Conservation (phyloP, 2,113 vertebrate genomes). For the Sinocyclocheilus anophthalmus region DNA sequence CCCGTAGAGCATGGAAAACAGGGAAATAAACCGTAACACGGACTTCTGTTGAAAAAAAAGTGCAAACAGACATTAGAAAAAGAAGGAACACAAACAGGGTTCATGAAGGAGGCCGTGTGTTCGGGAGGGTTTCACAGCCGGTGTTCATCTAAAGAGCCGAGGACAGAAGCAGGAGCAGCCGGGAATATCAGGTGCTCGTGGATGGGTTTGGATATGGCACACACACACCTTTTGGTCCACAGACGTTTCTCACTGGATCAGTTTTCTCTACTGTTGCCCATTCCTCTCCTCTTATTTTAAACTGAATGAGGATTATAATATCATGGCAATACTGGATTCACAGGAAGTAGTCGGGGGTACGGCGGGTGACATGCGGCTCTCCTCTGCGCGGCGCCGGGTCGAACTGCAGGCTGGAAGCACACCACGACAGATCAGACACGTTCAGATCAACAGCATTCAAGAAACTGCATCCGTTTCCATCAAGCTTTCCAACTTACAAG, state of each 20-base stretch:
- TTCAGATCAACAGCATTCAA: too few species aligned
- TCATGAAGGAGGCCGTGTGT: not conserved
- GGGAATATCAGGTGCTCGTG: constrained; percentile 77
- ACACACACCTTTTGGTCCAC: constrained; percentile 89
- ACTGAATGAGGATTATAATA: constrained; percentile 73
- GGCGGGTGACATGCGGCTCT: constrained; percentile 97
- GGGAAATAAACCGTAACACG: constrained; percentile 68
- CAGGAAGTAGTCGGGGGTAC: constrained; percentile 98
- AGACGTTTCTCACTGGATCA: constrained; percentile 79
- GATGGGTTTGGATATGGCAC: constrained; percentile 83
- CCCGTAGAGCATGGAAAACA: constrained; percentile 61
- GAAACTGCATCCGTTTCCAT: not conserved
- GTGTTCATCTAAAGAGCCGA: constrained; percentile 59
- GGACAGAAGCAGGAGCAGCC: constrained; percentile 65
- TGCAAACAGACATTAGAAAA: constrained; percentile 64
- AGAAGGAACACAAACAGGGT: constrained; percentile 40
- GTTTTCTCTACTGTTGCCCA: constrained; percentile 76
- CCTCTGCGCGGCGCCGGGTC: constrained; percentile 96
- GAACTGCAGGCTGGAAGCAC: constrained; percentile 89
- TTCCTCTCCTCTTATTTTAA: constrained; percentile 69
- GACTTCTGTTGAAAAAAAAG: constrained; percentile 66
- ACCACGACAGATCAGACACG: not conserved
- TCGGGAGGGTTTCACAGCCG: constrained; percentile 33
- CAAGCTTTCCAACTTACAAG: constrained; percentile 83
- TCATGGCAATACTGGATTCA: constrained; percentile 88